Conservation (phyloP, 1,140 invertebrate genomes). For the Zaprionus lachaisei region DNA sequence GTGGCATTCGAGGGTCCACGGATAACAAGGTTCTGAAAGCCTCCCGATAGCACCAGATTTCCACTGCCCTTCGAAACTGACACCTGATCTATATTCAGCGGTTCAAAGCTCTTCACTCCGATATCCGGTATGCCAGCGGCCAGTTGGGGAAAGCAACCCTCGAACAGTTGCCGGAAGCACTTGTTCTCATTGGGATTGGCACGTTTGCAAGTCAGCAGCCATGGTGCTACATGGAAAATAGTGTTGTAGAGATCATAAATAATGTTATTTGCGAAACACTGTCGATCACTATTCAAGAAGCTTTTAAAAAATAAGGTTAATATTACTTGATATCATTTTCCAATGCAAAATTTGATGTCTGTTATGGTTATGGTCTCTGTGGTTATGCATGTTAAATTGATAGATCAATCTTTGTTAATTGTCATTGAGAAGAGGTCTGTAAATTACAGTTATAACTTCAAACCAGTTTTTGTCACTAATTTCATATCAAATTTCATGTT, state of each 20-base stretch:
- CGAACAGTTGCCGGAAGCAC: conserved; percentile 78
- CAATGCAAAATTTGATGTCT: too few species aligned
- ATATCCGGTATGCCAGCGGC: conserved; percentile 85
- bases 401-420: too few species aligned
- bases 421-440: too few species aligned
- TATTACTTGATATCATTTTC: too few species aligned
- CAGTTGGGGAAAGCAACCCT: conserved; percentile 76
- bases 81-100: conserved; percentile 85
- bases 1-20: conserved; percentile 85
- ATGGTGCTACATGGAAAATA: conserved; percentile 55
- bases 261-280: too few species aligned
- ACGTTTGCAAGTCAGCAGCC: conserved; percentile 78
- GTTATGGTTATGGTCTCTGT: too few species aligned
- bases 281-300: too few species aligned
- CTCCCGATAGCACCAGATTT: conserved; percentile 84
- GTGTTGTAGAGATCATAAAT: not conserved
- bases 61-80: conserved; percentile 85
- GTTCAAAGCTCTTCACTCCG: conserved; percentile 85
- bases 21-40: conserved; percentile 85
- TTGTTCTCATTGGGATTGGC: conserved; percentile 80
- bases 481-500: too few species aligned
- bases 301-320: not conserved
- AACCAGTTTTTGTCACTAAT: too few species aligned
- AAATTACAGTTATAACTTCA: too few species aligned
- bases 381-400: too few species aligned